These are phyloP conservation scores for Arctia plantaginis DNA, from an alignment of 2,888 invertebrate species.

Conservation along the genomic window DNA sequence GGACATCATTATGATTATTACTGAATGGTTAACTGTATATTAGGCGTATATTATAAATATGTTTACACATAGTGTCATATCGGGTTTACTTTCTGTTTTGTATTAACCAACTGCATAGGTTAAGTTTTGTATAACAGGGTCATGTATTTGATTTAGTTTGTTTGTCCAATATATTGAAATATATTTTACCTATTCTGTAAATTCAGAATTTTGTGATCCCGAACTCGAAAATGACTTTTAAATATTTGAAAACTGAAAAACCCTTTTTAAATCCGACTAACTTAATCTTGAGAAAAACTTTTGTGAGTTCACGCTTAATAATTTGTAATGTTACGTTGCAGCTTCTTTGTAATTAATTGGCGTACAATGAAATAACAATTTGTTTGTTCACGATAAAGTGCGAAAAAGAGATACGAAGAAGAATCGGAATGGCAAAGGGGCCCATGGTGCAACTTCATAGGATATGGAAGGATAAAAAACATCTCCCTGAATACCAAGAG, in stretches of 20 bases:
- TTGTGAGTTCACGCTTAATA: neutral
- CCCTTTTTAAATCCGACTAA: too few species aligned
- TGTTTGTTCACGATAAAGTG: neutral
- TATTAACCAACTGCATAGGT: neutral
- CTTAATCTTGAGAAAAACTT: neutral
- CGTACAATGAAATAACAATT: neutral
- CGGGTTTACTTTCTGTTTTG: neutral
- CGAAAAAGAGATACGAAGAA: too few species aligned
- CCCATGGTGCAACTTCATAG: too few species aligned
- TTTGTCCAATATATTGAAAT: neutral
- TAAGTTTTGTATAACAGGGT: too few species aligned
- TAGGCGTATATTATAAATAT: neutral
- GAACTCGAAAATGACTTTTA: neutral
- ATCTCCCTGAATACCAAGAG: too few species aligned
- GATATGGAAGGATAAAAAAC: too few species aligned
- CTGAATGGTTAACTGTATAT: neutral
- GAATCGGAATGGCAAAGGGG: too few species aligned
- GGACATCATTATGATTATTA: neutral
- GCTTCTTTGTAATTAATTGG: neutral
- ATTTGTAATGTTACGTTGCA: neutral
- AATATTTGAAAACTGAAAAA: neutral
- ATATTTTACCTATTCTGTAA: too few species aligned
- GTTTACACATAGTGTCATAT: too few species aligned
- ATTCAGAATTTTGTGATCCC: neutral
- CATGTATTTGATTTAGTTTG: neutral